These are phyloP conservation scores for Isurus oxyrinchus DNA, from an alignment of 2,113 vertebrate species.

Conservation along the genomic window DNA sequence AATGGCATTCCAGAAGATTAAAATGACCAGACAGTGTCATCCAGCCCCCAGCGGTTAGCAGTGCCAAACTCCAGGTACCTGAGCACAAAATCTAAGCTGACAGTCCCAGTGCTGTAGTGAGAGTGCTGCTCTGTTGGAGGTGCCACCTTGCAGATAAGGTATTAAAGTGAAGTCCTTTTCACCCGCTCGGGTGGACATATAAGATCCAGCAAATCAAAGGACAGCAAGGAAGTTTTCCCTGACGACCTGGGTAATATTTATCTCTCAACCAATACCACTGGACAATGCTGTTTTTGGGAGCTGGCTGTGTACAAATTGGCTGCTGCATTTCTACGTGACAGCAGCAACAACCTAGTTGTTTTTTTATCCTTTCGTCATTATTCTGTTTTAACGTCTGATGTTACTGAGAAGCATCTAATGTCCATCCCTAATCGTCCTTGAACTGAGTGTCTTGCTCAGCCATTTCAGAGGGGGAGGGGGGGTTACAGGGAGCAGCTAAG, in stretches of 20 bases:
- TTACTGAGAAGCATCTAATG: neutral
- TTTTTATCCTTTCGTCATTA: neutral
- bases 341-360: neutral
- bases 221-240: neutral
- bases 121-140: neutral
- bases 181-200: neutral
- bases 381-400: too few species aligned
- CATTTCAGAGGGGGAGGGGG: neutral
- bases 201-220: neutral
- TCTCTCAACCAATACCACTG: neutral
- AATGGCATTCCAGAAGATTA: neutral
- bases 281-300: neutral
- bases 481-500: too few species aligned
- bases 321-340: neutral
- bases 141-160: neutral
- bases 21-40: neutral
- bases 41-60: neutral
- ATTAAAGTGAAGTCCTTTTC: neutral
- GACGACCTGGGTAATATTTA: neutral
- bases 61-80: neutral
- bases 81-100: neutral
- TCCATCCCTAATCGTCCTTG: neutral
- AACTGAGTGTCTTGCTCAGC: neutral
- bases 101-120: too few species aligned
- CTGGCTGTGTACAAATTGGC: neutral